Percentiles rank a stretch among this genome's conserved stretches.
phyloP scores from a whole-genome alignment of 2,888 invertebrate genomes.

The Lepidochrysops patricia region DNA sequence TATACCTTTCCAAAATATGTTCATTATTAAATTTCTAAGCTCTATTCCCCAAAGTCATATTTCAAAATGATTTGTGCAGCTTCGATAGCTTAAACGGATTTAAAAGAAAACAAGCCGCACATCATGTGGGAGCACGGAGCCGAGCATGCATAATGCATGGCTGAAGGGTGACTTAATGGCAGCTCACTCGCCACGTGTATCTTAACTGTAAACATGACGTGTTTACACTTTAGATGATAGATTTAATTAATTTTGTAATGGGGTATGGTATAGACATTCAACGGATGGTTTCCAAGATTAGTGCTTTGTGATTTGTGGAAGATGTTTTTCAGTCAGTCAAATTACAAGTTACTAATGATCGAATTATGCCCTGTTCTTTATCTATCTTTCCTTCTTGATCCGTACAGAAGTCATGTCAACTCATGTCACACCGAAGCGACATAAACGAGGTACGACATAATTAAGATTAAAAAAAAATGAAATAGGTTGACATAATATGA shows the following conservation, averaged over 20 bases:
- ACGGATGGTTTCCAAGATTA: no score
- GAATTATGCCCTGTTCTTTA: no score
- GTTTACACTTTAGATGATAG: conserved; percentile 21
- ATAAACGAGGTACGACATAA: no score
- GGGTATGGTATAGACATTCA: no score
- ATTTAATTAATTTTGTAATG: not conserved
- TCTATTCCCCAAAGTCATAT: not conserved
- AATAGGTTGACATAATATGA: no score
- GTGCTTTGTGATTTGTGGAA: no score
- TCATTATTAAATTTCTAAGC: not conserved
- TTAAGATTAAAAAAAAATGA: no score
- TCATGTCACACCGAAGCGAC: no score
- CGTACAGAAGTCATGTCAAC: no score
- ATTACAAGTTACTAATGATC: no score
- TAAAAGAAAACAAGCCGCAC: conserved; percentile 16
- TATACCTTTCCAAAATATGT: not conserved
- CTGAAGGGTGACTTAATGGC: conserved; percentile 16
- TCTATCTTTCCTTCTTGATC: no score
- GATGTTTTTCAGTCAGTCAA: no score
- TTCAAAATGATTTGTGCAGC: not conserved
- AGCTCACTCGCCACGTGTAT: not conserved
- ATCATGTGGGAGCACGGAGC: conserved; percentile 29
- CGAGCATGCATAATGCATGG: conserved; percentile 38
- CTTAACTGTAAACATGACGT: conserved; percentile 9
- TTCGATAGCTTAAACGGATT: conserved; percentile 17